These are phyloP conservation scores for Xanthia icteritia DNA, from an alignment of 2,888 invertebrate species.

Conservation along the genomic window DNA sequence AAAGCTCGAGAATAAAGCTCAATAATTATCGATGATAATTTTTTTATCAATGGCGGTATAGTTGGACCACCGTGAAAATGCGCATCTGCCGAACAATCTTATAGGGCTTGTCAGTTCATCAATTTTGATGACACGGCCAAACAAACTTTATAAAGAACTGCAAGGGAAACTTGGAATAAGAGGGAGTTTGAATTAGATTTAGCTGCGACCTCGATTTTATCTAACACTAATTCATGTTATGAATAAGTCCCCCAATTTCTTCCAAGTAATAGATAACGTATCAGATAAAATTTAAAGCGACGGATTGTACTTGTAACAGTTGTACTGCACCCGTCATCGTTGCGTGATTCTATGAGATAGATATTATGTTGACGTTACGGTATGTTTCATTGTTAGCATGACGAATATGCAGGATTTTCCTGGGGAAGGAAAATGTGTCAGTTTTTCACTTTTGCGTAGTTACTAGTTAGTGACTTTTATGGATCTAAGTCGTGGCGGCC, in stretches of 20 bases:
- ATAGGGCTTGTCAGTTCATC: conserved; percentile 8
- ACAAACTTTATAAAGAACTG: not conserved
- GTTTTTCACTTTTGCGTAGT: conserved; percentile 17
- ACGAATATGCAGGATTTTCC: conserved; percentile 55
- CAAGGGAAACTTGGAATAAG: not conserved
- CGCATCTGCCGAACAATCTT: conserved; percentile 9
- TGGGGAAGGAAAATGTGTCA: conserved; percentile 43
- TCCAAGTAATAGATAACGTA: conserved; percentile 38
- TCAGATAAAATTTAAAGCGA: conserved; percentile 23
- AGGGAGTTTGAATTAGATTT: conserved; percentile 6
- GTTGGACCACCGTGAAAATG: conserved; percentile 32
- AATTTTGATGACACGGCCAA: conserved; percentile 15
- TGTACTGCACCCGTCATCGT: conserved; percentile 18
- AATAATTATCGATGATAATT: conserved; percentile 69
- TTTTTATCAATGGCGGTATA: conserved; percentile 56
- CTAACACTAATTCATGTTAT: not conserved
- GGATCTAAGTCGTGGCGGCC: conserved; percentile 66
- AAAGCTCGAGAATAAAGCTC: conserved; percentile 76
- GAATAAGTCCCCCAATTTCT: conserved; percentile 10
- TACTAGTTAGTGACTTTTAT: conserved; percentile 22
- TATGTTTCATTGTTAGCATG: conserved; percentile 51
- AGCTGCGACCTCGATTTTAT: conserved; percentile 6
- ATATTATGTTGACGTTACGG: conserved; percentile 42
- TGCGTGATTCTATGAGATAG: conserved; percentile 39
- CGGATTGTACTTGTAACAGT: conserved; percentile 23